Evolutionary conservation across 2,888 invertebrate species (phyloP).

Genomic region (Ormyrus rosae): DNA sequence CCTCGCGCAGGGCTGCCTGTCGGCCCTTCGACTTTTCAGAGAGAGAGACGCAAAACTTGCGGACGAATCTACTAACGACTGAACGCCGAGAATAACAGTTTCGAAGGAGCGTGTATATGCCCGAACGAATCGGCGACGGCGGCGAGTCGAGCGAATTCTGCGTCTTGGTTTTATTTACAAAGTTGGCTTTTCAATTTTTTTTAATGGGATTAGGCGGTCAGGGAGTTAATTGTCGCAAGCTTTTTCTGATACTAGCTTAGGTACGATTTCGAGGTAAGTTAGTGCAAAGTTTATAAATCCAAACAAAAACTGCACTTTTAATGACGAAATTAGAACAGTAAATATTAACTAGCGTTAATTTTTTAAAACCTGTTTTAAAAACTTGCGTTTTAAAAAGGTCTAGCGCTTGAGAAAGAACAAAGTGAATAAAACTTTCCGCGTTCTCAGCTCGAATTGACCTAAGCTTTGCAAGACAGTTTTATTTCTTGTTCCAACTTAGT

Average conservation of each 20-base stretch:
- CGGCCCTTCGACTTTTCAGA: slow-evolving; percentile 16
- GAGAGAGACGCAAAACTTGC: slow-evolving; percentile 54
- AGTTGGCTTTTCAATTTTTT: slow-evolving; percentile 24
- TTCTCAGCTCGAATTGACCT: not conserved
- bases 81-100: slow-evolving; percentile 35
- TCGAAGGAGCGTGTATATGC: not conserved
- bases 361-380: too few relatives aligned
- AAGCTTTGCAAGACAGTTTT: slow-evolving; percentile 60
- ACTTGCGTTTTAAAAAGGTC: too few relatives aligned
- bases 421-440: slow-evolving; percentile 14
- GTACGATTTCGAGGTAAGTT: too few relatives aligned
- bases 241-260: too few relatives aligned
- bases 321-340: too few relatives aligned
- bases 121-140: too few relatives aligned
- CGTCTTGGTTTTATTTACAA: not conserved
- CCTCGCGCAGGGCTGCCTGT: not conserved
- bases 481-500: slow-evolving; percentile 19
- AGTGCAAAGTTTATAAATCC: too few relatives aligned
- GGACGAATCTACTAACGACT: not conserved
- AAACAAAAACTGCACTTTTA: too few relatives aligned
- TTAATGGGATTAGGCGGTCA: slow-evolving; percentile 18
- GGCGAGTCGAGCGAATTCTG: too few relatives aligned
- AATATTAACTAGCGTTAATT: too few relatives aligned
- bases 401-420: not conserved
- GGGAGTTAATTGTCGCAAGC: not conserved